These are phyloP conservation scores for Nyctibius grandis DNA, from an alignment of 2,797 vertebrate species.

Conservation along the genomic window DNA sequence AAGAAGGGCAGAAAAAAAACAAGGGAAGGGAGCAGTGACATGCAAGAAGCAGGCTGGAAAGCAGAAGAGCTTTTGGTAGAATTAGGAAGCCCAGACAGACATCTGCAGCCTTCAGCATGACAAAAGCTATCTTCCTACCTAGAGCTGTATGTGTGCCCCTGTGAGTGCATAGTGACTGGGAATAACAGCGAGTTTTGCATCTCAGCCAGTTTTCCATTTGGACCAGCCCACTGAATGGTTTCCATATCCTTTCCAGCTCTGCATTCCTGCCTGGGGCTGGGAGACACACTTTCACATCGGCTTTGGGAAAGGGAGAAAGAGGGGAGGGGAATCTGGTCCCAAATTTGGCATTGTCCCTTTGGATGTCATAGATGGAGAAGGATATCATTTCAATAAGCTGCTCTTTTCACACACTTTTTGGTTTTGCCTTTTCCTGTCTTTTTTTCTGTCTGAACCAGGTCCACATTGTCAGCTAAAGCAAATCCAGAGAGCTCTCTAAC, in stretches of 20 bases:
- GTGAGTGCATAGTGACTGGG: background rate
- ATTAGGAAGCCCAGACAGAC: background rate
- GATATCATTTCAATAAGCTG: background rate
- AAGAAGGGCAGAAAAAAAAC: background rate
- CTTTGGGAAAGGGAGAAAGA: background rate
- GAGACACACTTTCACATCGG: fast-evolving
- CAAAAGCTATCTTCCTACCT: background rate
- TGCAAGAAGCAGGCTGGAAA: background rate
- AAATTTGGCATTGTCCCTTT: background rate
- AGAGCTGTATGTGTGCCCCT: background rate
- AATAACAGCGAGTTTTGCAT: background rate
- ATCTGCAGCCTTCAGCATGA: background rate
- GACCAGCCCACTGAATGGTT: background rate
- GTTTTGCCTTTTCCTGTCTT: background rate
- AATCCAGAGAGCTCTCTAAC: background rate
- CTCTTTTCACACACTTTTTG: background rate
- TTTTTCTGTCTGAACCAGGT: background rate
- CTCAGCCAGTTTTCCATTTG: background rate
- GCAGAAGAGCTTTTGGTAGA: background rate
- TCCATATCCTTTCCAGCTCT: background rate
- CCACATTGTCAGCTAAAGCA: background rate
- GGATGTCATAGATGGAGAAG: background rate
- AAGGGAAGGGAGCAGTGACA: background rate
- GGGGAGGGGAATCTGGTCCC: background rate
- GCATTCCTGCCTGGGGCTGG: background rate